phyloP scores from a whole-genome alignment of 2,888 invertebrate genomes.

The Pomacea canaliculata region DNA sequence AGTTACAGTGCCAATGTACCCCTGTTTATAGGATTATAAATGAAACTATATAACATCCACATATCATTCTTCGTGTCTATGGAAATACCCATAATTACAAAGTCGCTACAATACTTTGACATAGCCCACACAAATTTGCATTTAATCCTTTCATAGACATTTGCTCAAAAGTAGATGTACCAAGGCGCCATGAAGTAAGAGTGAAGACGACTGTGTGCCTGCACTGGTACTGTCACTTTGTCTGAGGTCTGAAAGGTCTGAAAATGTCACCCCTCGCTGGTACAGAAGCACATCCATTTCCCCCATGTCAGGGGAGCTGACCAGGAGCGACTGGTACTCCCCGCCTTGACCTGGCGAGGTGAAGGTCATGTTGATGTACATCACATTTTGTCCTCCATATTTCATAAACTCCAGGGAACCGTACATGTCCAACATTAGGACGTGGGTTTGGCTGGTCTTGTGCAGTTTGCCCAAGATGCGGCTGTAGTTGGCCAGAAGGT shows the following conservation, averaged over 20 bases:
- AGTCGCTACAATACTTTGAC: no score
- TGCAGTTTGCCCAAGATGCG: constrained; percentile 10
- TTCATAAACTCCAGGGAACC: neutral
- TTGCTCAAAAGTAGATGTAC: no score
- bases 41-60: no score
- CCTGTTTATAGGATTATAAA: no score
- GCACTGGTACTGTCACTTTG: no score
- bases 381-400: neutral
- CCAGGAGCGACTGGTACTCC: neutral
- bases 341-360: neutral
- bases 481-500: neutral
- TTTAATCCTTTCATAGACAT: no score
- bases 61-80: no score
- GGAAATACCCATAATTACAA: no score
- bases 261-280: neutral
- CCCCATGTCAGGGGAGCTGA: neutral
- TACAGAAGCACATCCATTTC: neutral
- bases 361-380: constrained; percentile 9
- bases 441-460: neutral
- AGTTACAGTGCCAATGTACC: no score
- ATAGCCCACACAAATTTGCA: no score
- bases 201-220: no score
- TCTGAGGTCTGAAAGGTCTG: neutral
- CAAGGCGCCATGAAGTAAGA: no score
- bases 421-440: constrained; percentile 1